A percentile compares a stretch with the other conserved stretches of the same genome.
phyloP scores from a whole-genome alignment of 2,888 invertebrate genomes.

The Cynaeus angustus region DNA sequence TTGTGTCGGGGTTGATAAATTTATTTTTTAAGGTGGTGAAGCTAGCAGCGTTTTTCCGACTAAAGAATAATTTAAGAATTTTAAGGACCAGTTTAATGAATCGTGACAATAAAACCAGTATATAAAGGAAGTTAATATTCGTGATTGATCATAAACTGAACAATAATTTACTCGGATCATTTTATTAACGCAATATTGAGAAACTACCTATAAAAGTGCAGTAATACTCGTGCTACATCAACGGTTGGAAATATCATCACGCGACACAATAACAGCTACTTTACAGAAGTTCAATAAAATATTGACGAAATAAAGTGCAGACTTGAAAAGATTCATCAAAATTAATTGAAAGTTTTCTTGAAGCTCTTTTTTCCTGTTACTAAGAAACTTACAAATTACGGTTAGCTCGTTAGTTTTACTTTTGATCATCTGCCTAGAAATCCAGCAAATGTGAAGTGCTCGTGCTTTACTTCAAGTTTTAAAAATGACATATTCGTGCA shows the following conservation, averaged over 20 bases:
- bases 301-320: not conserved
- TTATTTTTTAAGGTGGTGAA: slow-evolving; percentile 2
- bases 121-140: not conserved
- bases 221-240: not conserved
- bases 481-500: slow-evolving; percentile 35
- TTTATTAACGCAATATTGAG: slow-evolving; percentile 9
- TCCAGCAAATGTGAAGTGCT: slow-evolving; percentile 1
- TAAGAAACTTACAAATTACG: not conserved
- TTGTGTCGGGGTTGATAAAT: slow-evolving; percentile 25
- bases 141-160: not conserved
- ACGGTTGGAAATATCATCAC: not conserved
- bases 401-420: slow-evolving; percentile 1
- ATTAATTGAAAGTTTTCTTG: not conserved
- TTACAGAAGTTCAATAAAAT: not conserved
- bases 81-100: not conserved
- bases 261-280: not conserved
- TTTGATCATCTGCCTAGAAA: not conserved
- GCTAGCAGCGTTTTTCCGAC: too few relatives aligned
- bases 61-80: not conserved
- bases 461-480: not conserved
- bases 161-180: slow-evolving; percentile 2
- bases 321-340: not conserved
- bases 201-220: not conserved
- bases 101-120: not conserved
- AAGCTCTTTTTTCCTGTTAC: not conserved